phyloP scores from a whole-genome alignment of 2,888 invertebrate species.

The Ormyrus labotus region DNA sequence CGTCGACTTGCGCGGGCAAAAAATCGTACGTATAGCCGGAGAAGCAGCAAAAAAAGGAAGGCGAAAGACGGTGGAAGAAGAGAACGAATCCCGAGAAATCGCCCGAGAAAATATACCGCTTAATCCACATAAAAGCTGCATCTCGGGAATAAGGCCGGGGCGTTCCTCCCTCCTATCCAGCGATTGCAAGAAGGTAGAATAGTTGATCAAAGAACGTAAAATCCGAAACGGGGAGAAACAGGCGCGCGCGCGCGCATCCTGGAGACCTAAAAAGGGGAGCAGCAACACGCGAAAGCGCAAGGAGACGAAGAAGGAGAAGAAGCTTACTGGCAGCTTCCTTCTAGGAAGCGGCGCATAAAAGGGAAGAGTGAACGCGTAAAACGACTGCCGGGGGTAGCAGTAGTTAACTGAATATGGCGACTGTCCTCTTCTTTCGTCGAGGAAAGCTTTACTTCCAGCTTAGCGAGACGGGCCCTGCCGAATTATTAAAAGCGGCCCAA shows the following conservation, averaged over 20 bases:
- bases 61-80: neutral
- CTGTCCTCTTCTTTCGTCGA: neutral
- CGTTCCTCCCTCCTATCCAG: conserved; percentile 10
- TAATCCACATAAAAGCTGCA: conserved; percentile 56
- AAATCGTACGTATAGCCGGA: neutral
- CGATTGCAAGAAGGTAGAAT: conserved; percentile 60
- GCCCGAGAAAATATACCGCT: conserved; percentile 48
- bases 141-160: conserved; percentile 2
- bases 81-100: conserved; percentile 49
- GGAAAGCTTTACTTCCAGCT: conserved; percentile 9
- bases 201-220: conserved; percentile 65
- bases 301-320: conserved; percentile 3
- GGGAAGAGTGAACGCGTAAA: conserved; percentile 42
- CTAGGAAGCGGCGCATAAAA: conserved; percentile 48
- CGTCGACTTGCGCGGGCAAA: neutral
- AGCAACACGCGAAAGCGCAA: neutral
- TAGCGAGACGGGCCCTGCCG: conserved; percentile 20
- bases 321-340: conserved; percentile 23
- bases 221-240: conserved; percentile 47
- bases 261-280: conserved; percentile 14
- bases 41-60: neutral
- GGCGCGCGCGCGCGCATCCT: neutral
- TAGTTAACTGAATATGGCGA: conserved; percentile 57
- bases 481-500: conserved; percentile 58
- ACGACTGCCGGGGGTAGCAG: conserved; percentile 34